phyloP scores from a whole-genome alignment of 2,888 invertebrate species.

The Tinea semifulvella region DNA sequence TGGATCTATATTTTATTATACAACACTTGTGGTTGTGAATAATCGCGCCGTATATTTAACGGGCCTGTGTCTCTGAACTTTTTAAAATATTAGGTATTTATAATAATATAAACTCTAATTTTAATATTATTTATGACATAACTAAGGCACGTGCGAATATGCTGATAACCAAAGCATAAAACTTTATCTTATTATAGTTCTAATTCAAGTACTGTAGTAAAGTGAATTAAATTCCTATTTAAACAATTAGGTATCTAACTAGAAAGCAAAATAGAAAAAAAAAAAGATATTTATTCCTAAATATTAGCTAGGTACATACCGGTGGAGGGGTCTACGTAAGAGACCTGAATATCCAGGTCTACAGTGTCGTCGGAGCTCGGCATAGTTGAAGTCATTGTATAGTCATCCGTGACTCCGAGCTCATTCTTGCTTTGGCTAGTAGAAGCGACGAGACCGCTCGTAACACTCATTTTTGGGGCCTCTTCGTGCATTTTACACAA shows the following conservation, averaged over 20 bases:
- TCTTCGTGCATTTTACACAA: conserved; percentile 73
- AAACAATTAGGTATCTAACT: not conserved
- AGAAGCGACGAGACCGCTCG: conserved; percentile 72
- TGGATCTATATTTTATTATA: conserved; percentile 42
- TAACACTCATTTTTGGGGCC: conserved; percentile 73
- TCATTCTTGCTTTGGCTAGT: conserved; percentile 60
- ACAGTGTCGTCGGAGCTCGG: conserved; percentile 47
- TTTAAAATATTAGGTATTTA: no score
- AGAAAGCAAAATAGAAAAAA: no score
- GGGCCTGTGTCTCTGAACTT: conserved; percentile 45
- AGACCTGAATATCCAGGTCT: conserved; percentile 69
- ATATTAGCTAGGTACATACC: conserved; percentile 61
- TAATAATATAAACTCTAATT: conserved; percentile 11
- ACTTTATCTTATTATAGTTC: not conserved
- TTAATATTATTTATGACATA: conserved; percentile 12
- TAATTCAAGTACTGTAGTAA: not conserved
- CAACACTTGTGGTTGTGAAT: conserved; percentile 47
- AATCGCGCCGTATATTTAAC: conserved; percentile 27
- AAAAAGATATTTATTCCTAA: no score
- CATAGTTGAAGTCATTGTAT: conserved; percentile 52
- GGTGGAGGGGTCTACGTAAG: conserved; percentile 67
- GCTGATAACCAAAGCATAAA: not conserved
- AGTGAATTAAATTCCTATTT: not conserved
- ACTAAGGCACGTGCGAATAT: not conserved
- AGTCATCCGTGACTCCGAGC: conserved; percentile 50